phyloP scores from a whole-genome alignment of 1,140 invertebrate genomes.

The Hydropsyche tenuis region DNA sequence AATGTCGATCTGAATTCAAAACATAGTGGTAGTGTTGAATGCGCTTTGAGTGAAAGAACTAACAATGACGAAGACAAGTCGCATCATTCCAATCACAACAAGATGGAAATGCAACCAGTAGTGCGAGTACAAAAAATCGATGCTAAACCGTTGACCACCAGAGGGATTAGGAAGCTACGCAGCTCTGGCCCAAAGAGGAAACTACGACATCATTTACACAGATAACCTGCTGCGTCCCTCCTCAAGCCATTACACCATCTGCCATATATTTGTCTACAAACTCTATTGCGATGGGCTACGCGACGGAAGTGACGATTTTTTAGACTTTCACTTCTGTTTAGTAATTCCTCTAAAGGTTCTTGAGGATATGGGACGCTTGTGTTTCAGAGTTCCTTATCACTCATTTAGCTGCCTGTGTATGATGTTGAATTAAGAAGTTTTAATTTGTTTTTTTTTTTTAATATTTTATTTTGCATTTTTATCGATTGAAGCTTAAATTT shows the following conservation, averaged over 20 bases:
- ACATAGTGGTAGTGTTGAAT: slow-evolving; percentile 33
- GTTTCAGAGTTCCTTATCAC: slow-evolving; percentile 37
- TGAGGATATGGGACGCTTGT: slow-evolving; percentile 43
- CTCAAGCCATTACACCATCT: slow-evolving; percentile 31
- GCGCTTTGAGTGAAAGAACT: slow-evolving; percentile 28
- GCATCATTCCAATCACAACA: slow-evolving; percentile 47
- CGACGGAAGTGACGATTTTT: slow-evolving; percentile 10
- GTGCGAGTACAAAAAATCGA: slow-evolving; percentile 60
- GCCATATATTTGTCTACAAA: slow-evolving; percentile 33
- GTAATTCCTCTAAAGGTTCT: slow-evolving; percentile 30
- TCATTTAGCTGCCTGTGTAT: background rate
- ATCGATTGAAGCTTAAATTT: slow-evolving; percentile 16
- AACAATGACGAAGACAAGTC: slow-evolving; percentile 30
- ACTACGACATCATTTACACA: slow-evolving; percentile 47
- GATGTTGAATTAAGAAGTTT: background rate
- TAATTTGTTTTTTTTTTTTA: background rate
- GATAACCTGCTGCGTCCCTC: slow-evolving; percentile 52
- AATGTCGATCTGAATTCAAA: slow-evolving; percentile 22
- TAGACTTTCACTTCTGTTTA: background rate
- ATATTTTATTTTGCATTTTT: slow-evolving; percentile 30
- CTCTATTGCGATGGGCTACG: slow-evolving; percentile 24
- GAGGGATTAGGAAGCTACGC: slow-evolving; percentile 49
- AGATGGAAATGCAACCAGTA: slow-evolving; percentile 57
- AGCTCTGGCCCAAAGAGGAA: slow-evolving; percentile 50
- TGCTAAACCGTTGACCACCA: slow-evolving; percentile 50